A percentile compares a stretch with the other conserved stretches of the same genome.
Evolutionary conservation across 2,113 vertebrate species (phyloP).

Genomic region (Columba livia): DNA sequence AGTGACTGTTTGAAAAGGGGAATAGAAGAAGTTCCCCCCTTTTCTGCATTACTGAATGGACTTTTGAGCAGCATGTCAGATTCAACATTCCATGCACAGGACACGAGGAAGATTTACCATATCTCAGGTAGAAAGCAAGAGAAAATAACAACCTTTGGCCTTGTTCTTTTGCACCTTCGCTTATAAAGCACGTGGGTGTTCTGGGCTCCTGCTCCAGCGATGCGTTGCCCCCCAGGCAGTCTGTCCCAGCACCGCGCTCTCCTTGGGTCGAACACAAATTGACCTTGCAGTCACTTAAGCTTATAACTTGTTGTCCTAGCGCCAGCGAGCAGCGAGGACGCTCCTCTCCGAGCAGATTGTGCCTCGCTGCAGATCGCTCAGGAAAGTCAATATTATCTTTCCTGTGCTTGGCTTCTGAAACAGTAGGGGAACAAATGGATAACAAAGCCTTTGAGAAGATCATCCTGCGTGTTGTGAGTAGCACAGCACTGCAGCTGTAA

Average conservation of each 20-base stretch:
- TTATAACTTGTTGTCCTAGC: not conserved
- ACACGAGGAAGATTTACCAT: not conserved
- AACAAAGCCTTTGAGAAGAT: not conserved
- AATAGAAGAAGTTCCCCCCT: not conserved
- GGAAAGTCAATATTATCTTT: not conserved
- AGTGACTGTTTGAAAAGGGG: not conserved
- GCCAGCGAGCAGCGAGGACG: not conserved
- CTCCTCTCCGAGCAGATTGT: not conserved
- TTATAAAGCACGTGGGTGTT: not conserved
- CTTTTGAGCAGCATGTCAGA: not conserved
- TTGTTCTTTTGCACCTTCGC: not conserved
- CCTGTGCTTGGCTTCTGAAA: not conserved
- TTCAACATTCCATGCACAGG: not conserved
- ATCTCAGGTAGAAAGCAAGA: not conserved
- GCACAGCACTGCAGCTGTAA: not conserved
- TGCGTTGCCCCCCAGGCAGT: no score
- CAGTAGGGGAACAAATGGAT: not conserved
- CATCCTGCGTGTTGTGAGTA: not conserved
- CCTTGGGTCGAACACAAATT: no score
- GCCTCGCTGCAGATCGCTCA: not conserved
- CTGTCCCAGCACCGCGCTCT: no score
- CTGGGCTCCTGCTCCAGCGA: no score
- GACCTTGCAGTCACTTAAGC: not conserved
- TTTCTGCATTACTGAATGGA: not conserved
- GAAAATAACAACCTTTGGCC: not conserved